A percentile compares a stretch with the other conserved stretches of the same genome.
Evolutionary conservation across 2,888 invertebrate species (phyloP).

Genomic region (Cyaniris semiargus): DNA sequence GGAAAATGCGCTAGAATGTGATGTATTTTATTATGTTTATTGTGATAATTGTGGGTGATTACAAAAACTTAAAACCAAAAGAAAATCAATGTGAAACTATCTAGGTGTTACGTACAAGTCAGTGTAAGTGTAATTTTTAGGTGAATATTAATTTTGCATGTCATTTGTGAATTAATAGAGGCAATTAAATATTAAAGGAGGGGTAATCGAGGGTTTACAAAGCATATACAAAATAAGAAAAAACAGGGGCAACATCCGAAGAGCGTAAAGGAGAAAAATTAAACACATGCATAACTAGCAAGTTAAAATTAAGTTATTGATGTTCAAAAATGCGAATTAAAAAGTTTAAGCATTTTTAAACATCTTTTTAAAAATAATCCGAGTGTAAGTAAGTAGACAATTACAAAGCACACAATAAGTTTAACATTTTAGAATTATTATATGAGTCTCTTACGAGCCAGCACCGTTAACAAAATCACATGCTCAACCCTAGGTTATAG

Average conservation of each 20-base stretch:
- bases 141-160: not conserved
- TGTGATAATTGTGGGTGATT: not conserved
- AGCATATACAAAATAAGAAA: conserved; percentile 14
- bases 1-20: not conserved
- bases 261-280: conserved; percentile 15
- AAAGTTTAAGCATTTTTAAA: not conserved
- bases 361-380: not conserved
- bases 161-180: conserved; percentile 7
- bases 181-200: not conserved
- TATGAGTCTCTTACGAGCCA: not conserved
- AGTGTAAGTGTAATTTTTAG: not conserved
- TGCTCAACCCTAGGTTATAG: not conserved
- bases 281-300: conserved; percentile 9
- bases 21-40: not conserved
- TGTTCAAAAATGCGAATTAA: not conserved
- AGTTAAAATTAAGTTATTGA: conserved; percentile 4
- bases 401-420: not conserved
- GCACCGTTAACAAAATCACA: not conserved
- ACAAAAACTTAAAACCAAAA: not conserved
- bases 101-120: not conserved
- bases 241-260: conserved; percentile 22
- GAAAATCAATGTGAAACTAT: not conserved
- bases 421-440: not conserved
- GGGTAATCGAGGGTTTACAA: not conserved
- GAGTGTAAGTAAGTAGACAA: not conserved